Evolutionary conservation across 1,140 invertebrate species (phyloP).

Genomic region (Ceratitis capitata): DNA sequence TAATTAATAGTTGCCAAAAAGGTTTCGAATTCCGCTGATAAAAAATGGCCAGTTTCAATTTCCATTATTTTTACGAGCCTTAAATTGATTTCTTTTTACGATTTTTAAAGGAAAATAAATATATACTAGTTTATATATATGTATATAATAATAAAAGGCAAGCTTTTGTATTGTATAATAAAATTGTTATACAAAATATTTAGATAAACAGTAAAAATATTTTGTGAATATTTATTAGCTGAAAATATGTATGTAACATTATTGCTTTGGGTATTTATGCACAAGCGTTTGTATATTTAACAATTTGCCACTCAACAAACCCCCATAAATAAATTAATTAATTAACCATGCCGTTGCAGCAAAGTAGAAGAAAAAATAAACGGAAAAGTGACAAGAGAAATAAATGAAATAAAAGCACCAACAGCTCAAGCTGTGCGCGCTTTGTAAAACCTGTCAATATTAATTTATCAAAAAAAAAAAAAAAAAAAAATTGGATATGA

Average conservation of each 20-base stretch:
- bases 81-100: neutral
- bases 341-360: neutral
- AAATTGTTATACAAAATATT: neutral
- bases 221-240: conserved; percentile 14
- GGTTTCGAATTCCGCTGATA: neutral
- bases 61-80: conserved; percentile 9
- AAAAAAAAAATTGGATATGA: no score
- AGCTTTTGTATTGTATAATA: neutral
- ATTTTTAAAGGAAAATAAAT: neutral
- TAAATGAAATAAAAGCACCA: neutral
- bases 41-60: neutral
- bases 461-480: conserved; percentile 10
- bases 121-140: neutral
- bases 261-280: neutral
- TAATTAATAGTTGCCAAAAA: conserved; percentile 14
- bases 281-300: neutral
- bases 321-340: conserved; percentile 18
- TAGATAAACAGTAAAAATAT: neutral
- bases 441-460: neutral
- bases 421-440: neutral
- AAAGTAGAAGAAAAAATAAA: neutral
- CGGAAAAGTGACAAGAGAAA: neutral
- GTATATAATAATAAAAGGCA: neutral
- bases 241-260: neutral
- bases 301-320: neutral